These are phyloP conservation scores for Stomorhina lunata DNA, from an alignment of 2,888 invertebrate species.

Conservation along the genomic window DNA sequence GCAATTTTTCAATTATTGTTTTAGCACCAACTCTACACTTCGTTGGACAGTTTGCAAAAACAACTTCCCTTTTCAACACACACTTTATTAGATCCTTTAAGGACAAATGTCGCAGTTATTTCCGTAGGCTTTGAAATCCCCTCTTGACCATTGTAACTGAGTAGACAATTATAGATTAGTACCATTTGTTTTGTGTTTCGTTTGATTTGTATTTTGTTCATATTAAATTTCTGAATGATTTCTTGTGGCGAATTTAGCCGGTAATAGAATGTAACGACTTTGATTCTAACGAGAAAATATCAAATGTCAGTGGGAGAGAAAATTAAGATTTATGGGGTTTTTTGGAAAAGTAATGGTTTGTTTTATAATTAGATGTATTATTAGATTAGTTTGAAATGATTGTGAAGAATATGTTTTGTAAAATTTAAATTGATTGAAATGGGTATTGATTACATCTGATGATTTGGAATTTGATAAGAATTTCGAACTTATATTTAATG, in stretches of 20 bases:
- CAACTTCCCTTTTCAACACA: not conserved
- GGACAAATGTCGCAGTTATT: slow-evolving; percentile 12
- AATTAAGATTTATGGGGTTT: slow-evolving; percentile 8
- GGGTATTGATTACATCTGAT: too few species aligned
- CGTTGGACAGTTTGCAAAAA: not conserved
- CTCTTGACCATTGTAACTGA: slow-evolving; percentile 72
- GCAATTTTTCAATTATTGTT: slow-evolving; percentile 60
- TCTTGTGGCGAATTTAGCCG: slow-evolving; percentile 29
- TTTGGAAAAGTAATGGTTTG: not conserved
- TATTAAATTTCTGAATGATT: slow-evolving; percentile 61
- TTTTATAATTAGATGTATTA: slow-evolving; percentile 40
- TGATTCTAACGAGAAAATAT: slow-evolving; percentile 64
- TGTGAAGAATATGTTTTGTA: slow-evolving; percentile 72
- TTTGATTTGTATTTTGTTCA: slow-evolving; percentile 37
- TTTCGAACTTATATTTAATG: too few species aligned
- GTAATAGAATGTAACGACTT: slow-evolving; percentile 4
- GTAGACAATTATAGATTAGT: slow-evolving; percentile 76
- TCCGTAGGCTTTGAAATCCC: slow-evolving; percentile 68
- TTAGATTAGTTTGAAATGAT: slow-evolving; percentile 2
- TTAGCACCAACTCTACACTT: slow-evolving; percentile 24
- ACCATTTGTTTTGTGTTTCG: slow-evolving; percentile 73
- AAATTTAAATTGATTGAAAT: slow-evolving; percentile 74
- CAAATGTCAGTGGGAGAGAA: slow-evolving; percentile 67
- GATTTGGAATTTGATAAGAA: too few species aligned
- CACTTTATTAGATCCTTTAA: not conserved